Evolutionary conservation across 2,888 invertebrate species (phyloP).

Genomic region (Agriotes lineatus): DNA sequence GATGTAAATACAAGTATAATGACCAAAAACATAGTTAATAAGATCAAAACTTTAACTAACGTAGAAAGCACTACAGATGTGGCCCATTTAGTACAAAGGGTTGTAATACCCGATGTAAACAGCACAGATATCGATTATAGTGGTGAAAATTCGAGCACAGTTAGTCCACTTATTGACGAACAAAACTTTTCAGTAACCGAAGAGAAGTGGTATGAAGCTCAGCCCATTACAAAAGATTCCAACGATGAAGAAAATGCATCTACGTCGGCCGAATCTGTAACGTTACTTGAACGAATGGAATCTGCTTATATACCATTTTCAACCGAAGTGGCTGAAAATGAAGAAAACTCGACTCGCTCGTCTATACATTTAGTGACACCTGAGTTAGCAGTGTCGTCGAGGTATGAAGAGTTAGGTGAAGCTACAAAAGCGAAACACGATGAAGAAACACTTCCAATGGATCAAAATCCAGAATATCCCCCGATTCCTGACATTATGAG

Average conservation of each 20-base stretch:
- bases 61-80: conserved; percentile 27
- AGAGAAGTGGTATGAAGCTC: neutral
- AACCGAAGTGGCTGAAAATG: neutral
- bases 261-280: neutral
- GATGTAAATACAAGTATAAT: conserved; percentile 10
- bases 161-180: neutral
- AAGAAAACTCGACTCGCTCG: neutral
- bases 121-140: neutral
- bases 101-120: conserved; percentile 14
- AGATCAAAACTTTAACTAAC: conserved; percentile 15
- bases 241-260: neutral
- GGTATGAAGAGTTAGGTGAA: conserved; percentile 6
- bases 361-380: neutral
- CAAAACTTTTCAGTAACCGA: neutral
- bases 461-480: conserved; percentile 69
- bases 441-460: conserved; percentile 48
- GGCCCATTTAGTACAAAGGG: conserved; percentile 14
- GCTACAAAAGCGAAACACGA: conserved; percentile 21
- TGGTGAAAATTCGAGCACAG: neutral
- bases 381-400: neutral
- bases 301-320: neutral
- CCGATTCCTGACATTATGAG: conserved; percentile 69
- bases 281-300: conserved; percentile 2
- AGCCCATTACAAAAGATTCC: no score
- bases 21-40: conserved; percentile 14